Evolutionary conservation across 2,113 vertebrate species (phyloP).

Genomic region (Erpornis zantholeuca): DNA sequence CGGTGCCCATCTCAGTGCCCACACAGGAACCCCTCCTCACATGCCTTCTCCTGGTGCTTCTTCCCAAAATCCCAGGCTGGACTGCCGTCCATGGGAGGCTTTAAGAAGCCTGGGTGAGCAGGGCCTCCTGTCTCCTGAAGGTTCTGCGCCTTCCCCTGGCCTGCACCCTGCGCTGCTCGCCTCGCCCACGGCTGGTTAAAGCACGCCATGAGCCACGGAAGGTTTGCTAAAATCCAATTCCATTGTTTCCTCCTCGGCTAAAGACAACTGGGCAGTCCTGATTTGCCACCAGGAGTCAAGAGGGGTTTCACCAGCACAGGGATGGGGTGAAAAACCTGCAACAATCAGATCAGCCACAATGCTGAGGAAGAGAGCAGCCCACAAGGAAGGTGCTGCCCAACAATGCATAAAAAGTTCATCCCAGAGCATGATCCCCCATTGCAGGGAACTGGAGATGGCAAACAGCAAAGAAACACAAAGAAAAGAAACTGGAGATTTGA

Average conservation of each 20-base stretch:
- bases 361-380: neutral
- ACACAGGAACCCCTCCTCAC: neutral
- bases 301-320: rapidly evolving
- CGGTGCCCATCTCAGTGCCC: neutral
- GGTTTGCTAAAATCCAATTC: neutral
- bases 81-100: rapidly evolving
- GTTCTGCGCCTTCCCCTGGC: neutral
- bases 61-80: neutral
- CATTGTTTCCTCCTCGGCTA: rapidly evolving
- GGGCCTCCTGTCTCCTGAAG: rapidly evolving
- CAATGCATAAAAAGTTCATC: neutral
- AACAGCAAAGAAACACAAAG: neutral
- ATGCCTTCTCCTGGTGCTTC: neutral
- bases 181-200: rapidly evolving
- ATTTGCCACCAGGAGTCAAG: neutral
- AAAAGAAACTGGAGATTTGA: neutral
- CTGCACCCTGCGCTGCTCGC: neutral
- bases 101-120: neutral
- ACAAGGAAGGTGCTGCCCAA: neutral
- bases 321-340: neutral
- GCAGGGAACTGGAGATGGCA: neutral
- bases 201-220: neutral
- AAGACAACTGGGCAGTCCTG: neutral
- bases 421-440: neutral
- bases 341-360: neutral